Base-by-base conservation (phyloP, 2,888 invertebrate species). In the Lomographa bimaculata region DNA sequence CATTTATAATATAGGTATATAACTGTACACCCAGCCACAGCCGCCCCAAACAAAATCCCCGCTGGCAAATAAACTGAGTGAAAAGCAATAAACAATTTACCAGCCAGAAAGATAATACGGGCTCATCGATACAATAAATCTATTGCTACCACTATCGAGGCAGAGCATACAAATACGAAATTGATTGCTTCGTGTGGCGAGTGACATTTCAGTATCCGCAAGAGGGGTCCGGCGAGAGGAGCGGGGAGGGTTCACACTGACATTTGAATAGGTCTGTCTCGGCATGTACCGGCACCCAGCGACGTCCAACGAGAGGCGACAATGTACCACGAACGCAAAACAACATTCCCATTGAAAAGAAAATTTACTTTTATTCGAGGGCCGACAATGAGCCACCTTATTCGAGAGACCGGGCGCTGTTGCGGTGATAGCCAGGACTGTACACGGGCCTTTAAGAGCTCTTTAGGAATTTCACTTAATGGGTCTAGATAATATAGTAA, bases 261-360 rank as follows among this genome's bases (percentile, higher is more conserved):
- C 89, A 87, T 87, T 86, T 89, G 86, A 89, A 89, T 89, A 80
- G 89, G 77, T 73, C 84, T 78, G 85, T 79, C 81, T 70, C 81
- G 84, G 79, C 84, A 76, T 82, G 75, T 84, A 83, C 82, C 85
- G 84, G 84, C 86, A 84, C 81, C 81, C 81, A 69, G 44, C 77
- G 80, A 78, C 81, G 75, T 73, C 68, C 75, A 75, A 79, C 82
- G 78, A 83, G 69, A 78, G 79, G 85, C 81, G 85, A 87, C 87
- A 87, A 84, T 87, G 87, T 86, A 77, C 80, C 73, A 70, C 64
- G 69, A 73, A 71, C 79, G 71, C 73, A 71, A 74, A 79, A 84
- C 82, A 80, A 76, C 76, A 72, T 74, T 71, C 71, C 79, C 77
- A 82, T 86, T 86, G 69, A 84, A 80, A 81, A 79, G 74, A 81